phyloP scores from a whole-genome alignment of 2,113 vertebrate species.

The Potamarius usumacintae region DNA sequence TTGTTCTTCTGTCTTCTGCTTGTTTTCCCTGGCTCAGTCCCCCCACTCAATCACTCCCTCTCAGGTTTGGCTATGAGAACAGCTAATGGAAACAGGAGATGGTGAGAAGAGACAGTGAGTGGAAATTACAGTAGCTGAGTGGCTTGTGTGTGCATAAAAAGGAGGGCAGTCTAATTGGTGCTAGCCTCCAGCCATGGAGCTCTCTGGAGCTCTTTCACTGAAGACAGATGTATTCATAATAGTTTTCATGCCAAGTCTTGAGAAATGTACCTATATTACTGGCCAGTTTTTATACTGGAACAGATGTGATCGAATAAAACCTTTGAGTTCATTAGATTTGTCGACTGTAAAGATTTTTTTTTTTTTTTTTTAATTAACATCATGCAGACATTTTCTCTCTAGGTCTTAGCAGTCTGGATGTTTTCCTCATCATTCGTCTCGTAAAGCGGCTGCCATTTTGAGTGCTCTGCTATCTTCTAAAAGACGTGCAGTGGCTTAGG shows the following conservation, averaged over 20 bases:
- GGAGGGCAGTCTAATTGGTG: constrained; percentile 51
- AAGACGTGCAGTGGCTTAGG: constrained; percentile 40
- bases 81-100: constrained; percentile 47
- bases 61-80: constrained; percentile 16
- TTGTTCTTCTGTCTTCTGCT: constrained; percentile 76
- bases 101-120: constrained; percentile 41
- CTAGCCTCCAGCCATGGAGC: constrained; percentile 40
- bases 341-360: constrained; percentile 9
- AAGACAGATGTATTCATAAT: constrained; percentile 44
- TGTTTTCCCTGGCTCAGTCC: constrained; percentile 66
- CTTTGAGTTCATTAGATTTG: constrained; percentile 22
- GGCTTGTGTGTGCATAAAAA: constrained; percentile 37
- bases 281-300: constrained; percentile 28
- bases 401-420: constrained; percentile 5
- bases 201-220: constrained; percentile 48
- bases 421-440: constrained; percentile 9
- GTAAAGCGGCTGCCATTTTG: constrained; percentile 33
- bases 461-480: constrained; percentile 38
- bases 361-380: background rate
- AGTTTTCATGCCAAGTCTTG: constrained; percentile 43
- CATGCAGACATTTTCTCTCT: background rate
- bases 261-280: constrained; percentile 19
- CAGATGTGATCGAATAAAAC: constrained; percentile 37
- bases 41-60: constrained; percentile 46
- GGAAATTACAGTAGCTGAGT: constrained; percentile 37